These are phyloP conservation scores for Helogale parvula DNA, from an alignment of 2,113 vertebrate genomes.

Conservation along the genomic window DNA sequence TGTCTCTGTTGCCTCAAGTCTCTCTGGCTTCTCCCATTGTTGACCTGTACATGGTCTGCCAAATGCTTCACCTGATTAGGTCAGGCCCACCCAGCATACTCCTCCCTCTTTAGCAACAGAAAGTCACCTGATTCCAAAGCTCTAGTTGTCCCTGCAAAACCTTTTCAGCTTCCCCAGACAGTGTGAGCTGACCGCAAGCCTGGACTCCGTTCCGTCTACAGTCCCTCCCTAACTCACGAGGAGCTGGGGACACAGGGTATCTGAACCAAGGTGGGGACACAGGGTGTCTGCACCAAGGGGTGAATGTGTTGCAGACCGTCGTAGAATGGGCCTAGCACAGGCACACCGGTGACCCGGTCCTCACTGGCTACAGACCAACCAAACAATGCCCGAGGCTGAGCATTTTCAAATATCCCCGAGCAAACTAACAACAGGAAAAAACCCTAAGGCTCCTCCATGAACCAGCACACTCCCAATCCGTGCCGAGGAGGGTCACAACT, in stretches of 20 bases:
- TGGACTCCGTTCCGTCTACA: not conserved
- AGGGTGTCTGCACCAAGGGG: no score
- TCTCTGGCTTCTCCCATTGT: not conserved
- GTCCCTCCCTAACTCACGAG: not conserved
- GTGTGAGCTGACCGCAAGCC: no score
- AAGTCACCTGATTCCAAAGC: not conserved
- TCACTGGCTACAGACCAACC: not conserved
- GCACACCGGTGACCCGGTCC: not conserved
- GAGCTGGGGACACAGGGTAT: not conserved
- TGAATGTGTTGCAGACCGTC: not conserved
- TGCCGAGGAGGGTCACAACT: not conserved
- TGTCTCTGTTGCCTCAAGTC: no score
- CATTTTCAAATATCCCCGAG: not conserved
- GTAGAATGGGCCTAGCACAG: not conserved
- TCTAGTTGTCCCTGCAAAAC: not conserved
- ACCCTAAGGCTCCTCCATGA: fast-evolving
- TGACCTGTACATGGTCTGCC: no score
- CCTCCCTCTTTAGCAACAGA: not conserved
- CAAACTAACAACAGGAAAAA: not conserved
- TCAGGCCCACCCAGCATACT: not conserved
- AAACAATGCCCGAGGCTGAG: no score
- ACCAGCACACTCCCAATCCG: fast-evolving
- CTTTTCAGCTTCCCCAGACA: no score
- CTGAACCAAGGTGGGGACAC: no score
- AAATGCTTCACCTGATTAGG: not conserved